Percentiles rank a stretch among this genome's conserved stretches.
These are phyloP conservation scores for Danio choprae DNA, from an alignment of 2,797 vertebrate genomes.

Conservation along the genomic window DNA sequence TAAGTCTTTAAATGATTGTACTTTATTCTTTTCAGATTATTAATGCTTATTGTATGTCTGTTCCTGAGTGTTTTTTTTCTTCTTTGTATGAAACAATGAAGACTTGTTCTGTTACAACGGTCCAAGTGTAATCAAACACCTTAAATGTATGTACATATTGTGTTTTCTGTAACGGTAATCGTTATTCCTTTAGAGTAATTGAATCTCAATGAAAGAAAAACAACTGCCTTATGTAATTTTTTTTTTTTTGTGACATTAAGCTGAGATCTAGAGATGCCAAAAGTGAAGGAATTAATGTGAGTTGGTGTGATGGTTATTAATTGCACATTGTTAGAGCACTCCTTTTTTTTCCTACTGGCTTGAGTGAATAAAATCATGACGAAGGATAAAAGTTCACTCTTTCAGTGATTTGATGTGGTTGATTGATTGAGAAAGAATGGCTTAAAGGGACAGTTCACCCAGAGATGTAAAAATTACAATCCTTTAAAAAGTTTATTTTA, in stretches of 20 bases:
- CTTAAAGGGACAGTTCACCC: no score
- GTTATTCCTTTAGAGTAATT: not conserved
- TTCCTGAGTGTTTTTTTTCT: not conserved
- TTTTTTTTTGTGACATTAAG: slow-evolving; percentile 59
- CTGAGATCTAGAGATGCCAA: slow-evolving; percentile 66
- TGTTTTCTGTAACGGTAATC: slow-evolving; percentile 17
- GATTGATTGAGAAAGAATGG: not conserved
- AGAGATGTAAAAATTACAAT: no score
- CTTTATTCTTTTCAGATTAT: not conserved
- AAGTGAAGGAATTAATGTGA: slow-evolving; percentile 60
- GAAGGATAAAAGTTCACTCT: not conserved
- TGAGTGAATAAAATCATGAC: slow-evolving; percentile 56
- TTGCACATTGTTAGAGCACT: slow-evolving; percentile 15
- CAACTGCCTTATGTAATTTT: slow-evolving; percentile 69
- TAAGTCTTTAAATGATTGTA: slow-evolving; percentile 4
- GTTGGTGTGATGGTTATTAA: slow-evolving; percentile 58
- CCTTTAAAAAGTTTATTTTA: no score
- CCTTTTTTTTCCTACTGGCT: slow-evolving; percentile 21
- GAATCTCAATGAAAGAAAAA: slow-evolving; percentile 28
- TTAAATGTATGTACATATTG: slow-evolving; percentile 5
- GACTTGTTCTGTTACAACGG: not conserved
- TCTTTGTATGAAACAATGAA: not conserved
- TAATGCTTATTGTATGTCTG: not conserved
- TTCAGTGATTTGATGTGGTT: not conserved
- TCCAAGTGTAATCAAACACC: slow-evolving; percentile 8